phyloP scores from a whole-genome alignment of 2,797 vertebrate species.

The Tadarida brasiliensis region DNA sequence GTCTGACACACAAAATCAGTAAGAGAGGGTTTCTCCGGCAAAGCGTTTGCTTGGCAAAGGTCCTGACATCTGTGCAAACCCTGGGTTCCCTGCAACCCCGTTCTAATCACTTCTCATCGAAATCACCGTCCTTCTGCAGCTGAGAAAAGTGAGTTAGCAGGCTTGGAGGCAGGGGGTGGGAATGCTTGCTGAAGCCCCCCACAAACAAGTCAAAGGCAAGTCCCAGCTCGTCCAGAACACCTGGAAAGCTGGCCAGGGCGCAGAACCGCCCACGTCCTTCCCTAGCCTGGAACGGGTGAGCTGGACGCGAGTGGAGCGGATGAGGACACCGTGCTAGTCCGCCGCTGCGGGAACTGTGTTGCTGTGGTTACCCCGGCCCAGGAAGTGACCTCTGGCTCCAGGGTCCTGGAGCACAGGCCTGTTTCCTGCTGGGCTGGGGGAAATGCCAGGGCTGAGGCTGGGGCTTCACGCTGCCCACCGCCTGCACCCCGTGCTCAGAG shows the following conservation, averaged over 20 bases:
- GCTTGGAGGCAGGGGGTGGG: neutral
- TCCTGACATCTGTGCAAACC: neutral
- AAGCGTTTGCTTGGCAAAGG: neutral
- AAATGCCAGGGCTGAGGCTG: neutral
- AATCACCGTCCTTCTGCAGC: neutral
- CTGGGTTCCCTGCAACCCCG: neutral
- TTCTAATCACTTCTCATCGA: neutral
- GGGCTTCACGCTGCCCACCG: neutral
- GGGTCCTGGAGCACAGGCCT: neutral
- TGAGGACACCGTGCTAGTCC: neutral
- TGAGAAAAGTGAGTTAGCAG: neutral
- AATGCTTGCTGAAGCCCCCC: neutral
- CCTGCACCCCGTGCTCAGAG: neutral
- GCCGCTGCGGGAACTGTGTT: neutral
- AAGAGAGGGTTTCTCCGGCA: neutral
- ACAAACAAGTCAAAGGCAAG: rapidly evolving
- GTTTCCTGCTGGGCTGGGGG: neutral
- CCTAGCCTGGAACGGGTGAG: neutral
- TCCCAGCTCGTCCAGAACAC: neutral
- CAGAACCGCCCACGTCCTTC: neutral
- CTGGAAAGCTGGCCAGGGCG: neutral
- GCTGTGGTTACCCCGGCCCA: neutral
- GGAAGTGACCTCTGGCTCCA: neutral
- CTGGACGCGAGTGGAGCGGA: neutral
- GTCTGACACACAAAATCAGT: neutral